Percentiles rank a stretch among this genome's conserved stretches.
phyloP scores from a whole-genome alignment of 2,113 vertebrate genomes.

The Apaloderma vittatum region DNA sequence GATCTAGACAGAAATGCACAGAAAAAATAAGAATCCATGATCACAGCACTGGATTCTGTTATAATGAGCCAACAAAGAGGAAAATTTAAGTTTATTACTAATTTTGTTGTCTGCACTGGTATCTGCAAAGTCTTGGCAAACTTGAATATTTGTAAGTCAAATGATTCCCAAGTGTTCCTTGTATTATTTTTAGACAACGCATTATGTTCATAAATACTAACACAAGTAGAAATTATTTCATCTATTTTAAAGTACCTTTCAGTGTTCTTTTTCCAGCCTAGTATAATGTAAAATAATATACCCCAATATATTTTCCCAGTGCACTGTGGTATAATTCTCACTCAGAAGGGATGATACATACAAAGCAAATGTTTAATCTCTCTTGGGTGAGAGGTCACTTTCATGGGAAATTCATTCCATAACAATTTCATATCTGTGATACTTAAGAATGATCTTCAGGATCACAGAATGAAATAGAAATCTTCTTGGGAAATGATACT shows the following conservation, averaged over 20 bases:
- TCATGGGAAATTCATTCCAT: constrained; percentile 52
- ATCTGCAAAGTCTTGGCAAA: background rate
- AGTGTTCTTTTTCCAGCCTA: background rate
- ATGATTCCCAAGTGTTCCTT: background rate
- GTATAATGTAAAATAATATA: background rate
- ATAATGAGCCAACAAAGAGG: background rate
- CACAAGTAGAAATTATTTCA: background rate
- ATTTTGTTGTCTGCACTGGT: background rate
- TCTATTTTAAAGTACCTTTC: background rate
- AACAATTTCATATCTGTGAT: constrained; percentile 17
- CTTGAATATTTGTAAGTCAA: background rate
- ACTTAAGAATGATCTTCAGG: constrained; percentile 34
- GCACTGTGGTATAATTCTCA: background rate
- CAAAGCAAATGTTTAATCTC: constrained; percentile 46
- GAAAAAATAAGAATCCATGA: background rate
- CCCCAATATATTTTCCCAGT: background rate
- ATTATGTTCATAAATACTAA: background rate
- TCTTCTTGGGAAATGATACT: constrained; percentile 42
- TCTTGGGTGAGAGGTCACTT: background rate
- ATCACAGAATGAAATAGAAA: constrained; percentile 21
- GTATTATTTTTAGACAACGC: background rate
- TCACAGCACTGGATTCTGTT: background rate
- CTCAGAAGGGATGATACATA: background rate
- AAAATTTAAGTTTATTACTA: background rate
- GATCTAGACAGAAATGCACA: background rate